Evolutionary conservation across 2,113 vertebrate species (phyloP).

Genomic region (Pao palembangensis): DNA sequence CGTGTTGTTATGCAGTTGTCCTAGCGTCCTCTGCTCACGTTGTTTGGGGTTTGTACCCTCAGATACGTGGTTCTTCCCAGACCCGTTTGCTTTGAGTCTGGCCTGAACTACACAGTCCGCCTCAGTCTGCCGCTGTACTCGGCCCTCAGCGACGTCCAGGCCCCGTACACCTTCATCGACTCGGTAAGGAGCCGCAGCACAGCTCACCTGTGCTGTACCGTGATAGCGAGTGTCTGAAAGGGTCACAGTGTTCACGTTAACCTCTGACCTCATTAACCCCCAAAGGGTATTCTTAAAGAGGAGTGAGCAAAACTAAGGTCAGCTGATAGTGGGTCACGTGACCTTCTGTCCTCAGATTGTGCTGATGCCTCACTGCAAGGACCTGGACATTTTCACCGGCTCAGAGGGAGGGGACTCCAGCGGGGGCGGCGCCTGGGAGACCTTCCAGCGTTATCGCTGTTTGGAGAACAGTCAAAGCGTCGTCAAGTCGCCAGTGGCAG

Average conservation of each 20-base stretch:
- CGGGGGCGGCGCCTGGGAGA: conserved; percentile 85
- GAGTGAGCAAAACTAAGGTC: too few relatives aligned
- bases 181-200: conserved; percentile 77
- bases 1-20: too few relatives aligned
- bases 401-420: conserved; percentile 80
- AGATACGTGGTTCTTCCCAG: conserved; percentile 86
- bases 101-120: conserved; percentile 89
- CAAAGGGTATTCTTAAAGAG: too few relatives aligned
- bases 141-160: conserved; percentile 77
- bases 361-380: conserved; percentile 93
- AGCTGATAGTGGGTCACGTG: too few relatives aligned
- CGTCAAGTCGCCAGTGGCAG: conserved; percentile 88
- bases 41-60: conserved; percentile 12
- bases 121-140: conserved; percentile 89
- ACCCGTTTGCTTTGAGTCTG: conserved; percentile 89
- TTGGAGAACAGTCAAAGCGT: conserved; percentile 92
- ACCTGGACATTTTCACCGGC: conserved; percentile 89
- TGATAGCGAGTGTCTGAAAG: too few relatives aligned
- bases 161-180: conserved; percentile 90
- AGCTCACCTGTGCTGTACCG: not conserved
- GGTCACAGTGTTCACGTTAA: too few relatives aligned
- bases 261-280: not conserved
- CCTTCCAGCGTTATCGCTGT: conserved; percentile 92
- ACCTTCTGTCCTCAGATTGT: conserved; percentile 78
- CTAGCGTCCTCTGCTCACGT: too few relatives aligned